These are phyloP conservation scores for Sebastes kiyomatsui DNA, from an alignment of 2,797 vertebrate genomes.

Conservation along the genomic window DNA sequence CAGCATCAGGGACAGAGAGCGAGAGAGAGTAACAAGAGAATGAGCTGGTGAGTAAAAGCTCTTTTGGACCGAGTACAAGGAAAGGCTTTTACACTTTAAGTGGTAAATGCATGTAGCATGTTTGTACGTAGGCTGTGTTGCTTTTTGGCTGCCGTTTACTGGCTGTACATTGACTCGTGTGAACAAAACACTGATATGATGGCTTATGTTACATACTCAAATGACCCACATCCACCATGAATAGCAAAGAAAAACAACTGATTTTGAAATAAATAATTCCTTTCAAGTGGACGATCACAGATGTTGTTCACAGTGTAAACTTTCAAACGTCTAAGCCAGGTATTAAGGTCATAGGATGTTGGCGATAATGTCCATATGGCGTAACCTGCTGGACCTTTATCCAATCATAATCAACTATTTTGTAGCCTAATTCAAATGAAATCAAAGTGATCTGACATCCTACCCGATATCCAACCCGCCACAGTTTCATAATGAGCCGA, in stretches of 20 bases:
- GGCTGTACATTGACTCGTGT: not conserved
- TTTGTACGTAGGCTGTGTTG: constrained; percentile 20
- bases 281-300: not conserved
- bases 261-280: not conserved
- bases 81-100: constrained; percentile 77
- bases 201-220: not conserved
- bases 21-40: constrained; percentile 20
- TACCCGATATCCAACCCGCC: no score
- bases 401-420: no score
- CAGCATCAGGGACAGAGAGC: constrained; percentile 18
- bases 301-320: not conserved
- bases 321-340: no score
- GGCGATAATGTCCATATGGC: no score
- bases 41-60: constrained; percentile 75
- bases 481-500: no score
- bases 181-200: constrained; percentile 12
- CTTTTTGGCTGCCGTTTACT: not conserved
- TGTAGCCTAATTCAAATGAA: no score
- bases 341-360: no score
- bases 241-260: not conserved
- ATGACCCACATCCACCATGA: not conserved
- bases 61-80: constrained; percentile 80
- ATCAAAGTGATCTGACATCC: no score
- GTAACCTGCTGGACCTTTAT: no score
- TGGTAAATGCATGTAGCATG: constrained; percentile 71